Conservation (phyloP, 2,113 vertebrate species). For the Lophochroa leadbeateri region DNA sequence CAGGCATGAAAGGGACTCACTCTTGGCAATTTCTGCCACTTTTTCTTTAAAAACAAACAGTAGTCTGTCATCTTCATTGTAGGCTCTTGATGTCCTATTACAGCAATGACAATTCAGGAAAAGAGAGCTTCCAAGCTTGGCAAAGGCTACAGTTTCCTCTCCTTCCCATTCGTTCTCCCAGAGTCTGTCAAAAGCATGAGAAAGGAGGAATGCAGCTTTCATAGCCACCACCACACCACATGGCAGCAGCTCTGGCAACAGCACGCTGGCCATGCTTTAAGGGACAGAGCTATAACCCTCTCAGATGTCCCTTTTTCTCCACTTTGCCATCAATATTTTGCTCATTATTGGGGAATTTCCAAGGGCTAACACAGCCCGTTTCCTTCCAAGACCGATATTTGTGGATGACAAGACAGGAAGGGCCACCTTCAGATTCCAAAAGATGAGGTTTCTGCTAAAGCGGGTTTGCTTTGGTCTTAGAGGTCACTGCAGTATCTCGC, state of each 20-base stretch:
- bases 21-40: constrained; percentile 12
- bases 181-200: background rate
- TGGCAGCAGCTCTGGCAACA: background rate
- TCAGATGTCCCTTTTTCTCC: background rate
- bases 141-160: background rate
- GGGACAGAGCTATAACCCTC: background rate
- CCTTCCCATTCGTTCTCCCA: background rate
- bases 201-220: background rate
- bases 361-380: background rate
- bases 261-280: background rate
- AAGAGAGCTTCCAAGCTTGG: background rate
- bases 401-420: background rate
- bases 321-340: background rate
- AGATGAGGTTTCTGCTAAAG: background rate
- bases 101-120: background rate
- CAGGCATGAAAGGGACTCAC: background rate
- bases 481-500: background rate
- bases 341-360: background rate
- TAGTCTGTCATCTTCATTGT: background rate
- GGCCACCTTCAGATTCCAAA: background rate
- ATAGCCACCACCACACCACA: rapidly evolving
- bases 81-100: background rate
- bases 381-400: background rate
- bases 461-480: background rate
- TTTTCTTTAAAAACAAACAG: background rate